Evolutionary conservation across 2,888 invertebrate genomes (phyloP).

Genomic region (Acrobasis suavella): DNA sequence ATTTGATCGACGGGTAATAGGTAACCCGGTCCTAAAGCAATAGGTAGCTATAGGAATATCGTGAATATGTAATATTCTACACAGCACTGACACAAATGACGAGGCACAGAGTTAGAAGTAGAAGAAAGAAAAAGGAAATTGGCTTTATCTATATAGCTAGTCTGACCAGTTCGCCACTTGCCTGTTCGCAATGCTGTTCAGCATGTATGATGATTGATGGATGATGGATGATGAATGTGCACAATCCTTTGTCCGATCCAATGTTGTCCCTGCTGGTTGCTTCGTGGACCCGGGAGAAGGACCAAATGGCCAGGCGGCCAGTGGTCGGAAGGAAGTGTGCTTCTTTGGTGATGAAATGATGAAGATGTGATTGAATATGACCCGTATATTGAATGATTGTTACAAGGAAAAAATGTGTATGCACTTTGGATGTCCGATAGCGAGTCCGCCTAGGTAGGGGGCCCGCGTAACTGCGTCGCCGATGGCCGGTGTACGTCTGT

Average conservation of each 20-base stretch:
- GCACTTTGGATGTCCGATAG: too few relatives aligned
- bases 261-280: background rate
- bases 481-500: too few relatives aligned
- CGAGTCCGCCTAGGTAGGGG: too few relatives aligned
- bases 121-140: background rate
- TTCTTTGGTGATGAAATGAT: too few relatives aligned
- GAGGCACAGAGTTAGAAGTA: background rate
- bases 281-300: background rate
- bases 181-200: background rate
- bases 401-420: too few relatives aligned
- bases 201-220: background rate
- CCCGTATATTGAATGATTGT: too few relatives aligned
- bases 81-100: background rate
- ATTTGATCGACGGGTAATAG: too few relatives aligned
- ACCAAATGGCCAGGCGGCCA: background rate
- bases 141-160: background rate
- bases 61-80: background rate
- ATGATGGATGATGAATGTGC: background rate
- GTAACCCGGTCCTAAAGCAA: background rate
- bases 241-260: too few relatives aligned
- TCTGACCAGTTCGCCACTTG: constrained; percentile 4
- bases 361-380: too few relatives aligned
- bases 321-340: too few relatives aligned
- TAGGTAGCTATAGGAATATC: background rate
- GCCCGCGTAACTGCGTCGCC: too few relatives aligned